Percentiles rank a stretch among this genome's conserved stretches.
These are phyloP conservation scores for Fragum fragum DNA, from an alignment of 2,888 invertebrate genomes.

Conservation along the genomic window DNA sequence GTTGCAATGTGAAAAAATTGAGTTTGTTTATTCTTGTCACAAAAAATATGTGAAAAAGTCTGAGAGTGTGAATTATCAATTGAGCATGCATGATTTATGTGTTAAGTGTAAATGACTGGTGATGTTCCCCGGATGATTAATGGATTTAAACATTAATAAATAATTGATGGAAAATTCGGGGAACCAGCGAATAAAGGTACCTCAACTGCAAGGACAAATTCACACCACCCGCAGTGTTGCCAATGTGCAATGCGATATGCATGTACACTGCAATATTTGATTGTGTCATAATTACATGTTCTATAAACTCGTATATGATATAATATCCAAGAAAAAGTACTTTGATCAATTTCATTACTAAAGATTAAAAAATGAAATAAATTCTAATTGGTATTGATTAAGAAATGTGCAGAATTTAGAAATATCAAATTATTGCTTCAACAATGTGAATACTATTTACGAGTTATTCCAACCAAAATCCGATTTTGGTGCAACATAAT, in stretches of 20 bases:
- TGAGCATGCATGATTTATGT: conserved; percentile 28
- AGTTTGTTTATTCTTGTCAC: not conserved
- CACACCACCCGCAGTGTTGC: not conserved
- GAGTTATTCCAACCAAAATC: no score
- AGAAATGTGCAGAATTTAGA: no score
- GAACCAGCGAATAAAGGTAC: conserved; percentile 8
- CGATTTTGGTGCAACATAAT: no score
- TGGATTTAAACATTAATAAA: conserved; percentile 28
- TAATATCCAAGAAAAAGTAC: no score
- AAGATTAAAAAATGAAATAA: no score
- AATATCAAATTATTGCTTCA: no score
- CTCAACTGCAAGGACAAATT: conserved; percentile 7
- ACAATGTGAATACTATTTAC: no score
- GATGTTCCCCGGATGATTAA: conserved; percentile 4
- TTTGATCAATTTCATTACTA: no score
- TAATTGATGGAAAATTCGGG: conserved; percentile 27
- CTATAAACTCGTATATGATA: no score
- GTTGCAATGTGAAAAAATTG: not conserved
- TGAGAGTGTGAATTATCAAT: conserved; percentile 20
- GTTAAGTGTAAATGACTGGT: not conserved
- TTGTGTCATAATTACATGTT: no score
- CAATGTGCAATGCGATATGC: conserved; percentile 1
- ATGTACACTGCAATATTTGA: not conserved
- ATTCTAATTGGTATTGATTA: no score
- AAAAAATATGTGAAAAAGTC: not conserved